phyloP scores from a whole-genome alignment of 2,797 vertebrate genomes.

The Macropus fuliginosus region DNA sequence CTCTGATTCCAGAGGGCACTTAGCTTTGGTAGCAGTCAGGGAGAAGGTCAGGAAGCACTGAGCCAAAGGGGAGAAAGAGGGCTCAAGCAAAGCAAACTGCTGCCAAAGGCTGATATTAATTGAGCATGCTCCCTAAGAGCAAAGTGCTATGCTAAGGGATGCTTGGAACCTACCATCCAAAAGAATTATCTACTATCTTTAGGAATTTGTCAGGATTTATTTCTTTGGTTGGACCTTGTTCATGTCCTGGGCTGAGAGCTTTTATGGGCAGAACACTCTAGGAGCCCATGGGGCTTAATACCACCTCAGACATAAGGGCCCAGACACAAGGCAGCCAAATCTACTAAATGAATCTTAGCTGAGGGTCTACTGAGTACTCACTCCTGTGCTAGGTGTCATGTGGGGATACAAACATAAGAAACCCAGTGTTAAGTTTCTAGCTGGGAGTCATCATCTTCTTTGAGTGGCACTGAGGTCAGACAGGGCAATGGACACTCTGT shows the following conservation, averaged over 20 bases:
- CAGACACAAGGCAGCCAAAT: not conserved
- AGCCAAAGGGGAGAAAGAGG: not conserved
- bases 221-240: not conserved
- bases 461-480: accelerated
- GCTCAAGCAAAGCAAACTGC: not conserved
- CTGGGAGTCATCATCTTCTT: not conserved
- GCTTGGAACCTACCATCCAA: not conserved
- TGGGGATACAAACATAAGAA: not conserved
- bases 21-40: not conserved
- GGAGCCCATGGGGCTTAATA: not conserved
- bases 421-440: not conserved
- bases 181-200: not conserved
- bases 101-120: not conserved
- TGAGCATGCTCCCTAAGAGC: not conserved
- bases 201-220: not conserved
- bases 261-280: not conserved
- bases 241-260: not conserved
- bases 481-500: accelerated
- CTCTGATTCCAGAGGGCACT: not conserved
- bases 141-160: not conserved
- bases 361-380: not conserved
- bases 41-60: not conserved
- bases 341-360: not conserved
- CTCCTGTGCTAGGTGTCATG: not conserved
- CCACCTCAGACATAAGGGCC: not conserved